Conservation (phyloP, 2,113 vertebrate genomes). For the Harpagus bidentatus region DNA sequence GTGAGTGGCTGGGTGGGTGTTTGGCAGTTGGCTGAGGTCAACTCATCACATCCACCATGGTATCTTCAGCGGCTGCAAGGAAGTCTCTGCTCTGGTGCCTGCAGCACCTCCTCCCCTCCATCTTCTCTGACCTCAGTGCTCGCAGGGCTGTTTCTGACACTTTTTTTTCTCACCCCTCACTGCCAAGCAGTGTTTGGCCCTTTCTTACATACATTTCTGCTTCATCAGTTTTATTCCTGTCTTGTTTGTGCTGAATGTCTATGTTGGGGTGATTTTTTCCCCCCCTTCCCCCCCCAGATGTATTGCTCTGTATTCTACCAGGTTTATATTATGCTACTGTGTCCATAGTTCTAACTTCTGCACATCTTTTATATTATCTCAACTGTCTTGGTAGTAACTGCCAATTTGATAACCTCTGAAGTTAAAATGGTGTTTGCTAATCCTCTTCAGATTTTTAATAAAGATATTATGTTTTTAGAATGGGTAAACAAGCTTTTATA, state of each 20-base stretch:
- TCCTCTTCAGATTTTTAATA: neutral
- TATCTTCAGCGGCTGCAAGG: neutral
- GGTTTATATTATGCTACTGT: neutral
- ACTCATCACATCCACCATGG: neutral
- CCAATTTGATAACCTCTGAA: neutral
- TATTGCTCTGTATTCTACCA: neutral
- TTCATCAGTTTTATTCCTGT: neutral
- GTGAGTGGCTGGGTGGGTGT: neutral
- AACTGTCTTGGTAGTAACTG: neutral
- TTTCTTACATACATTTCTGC: accelerated
- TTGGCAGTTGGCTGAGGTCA: neutral
- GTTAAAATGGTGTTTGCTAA: neutral
- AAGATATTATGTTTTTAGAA: neutral
- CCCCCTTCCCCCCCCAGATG: accelerated
- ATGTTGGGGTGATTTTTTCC: neutral
- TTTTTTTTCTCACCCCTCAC: neutral
- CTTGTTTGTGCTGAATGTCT: neutral
- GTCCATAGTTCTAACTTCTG: neutral
- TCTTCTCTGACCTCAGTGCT: neutral
- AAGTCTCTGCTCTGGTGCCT: neutral
- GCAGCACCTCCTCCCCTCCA: neutral
- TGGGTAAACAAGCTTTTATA: neutral
- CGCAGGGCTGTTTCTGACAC: neutral
- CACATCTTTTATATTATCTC: neutral
- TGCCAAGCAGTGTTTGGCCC: neutral